phyloP scores from a whole-genome alignment of 2,888 invertebrate species.

The Meiosimyza platycephala region DNA sequence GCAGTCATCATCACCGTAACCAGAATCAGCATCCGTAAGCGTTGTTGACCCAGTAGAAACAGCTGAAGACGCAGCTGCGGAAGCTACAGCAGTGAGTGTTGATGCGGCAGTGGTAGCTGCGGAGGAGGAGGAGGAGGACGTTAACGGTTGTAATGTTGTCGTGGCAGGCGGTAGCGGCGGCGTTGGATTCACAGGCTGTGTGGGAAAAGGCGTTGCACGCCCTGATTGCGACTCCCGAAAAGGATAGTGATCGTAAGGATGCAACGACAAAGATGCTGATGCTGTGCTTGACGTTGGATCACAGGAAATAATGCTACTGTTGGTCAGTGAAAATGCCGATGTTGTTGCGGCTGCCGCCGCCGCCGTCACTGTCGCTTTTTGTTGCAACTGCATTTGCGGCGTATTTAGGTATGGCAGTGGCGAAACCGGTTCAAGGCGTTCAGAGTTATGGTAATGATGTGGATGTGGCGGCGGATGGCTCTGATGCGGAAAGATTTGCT shows the following conservation, averaged over 20 bases:
- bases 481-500: conserved; percentile 46
- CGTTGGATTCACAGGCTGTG: conserved; percentile 51
- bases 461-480: conserved; percentile 48
- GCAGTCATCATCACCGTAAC: conserved; percentile 80
- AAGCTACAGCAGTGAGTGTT: conserved; percentile 5
- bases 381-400: conserved; percentile 43
- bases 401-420: conserved; percentile 43
- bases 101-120: conserved; percentile 17
- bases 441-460: conserved; percentile 51
- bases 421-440: conserved; percentile 54
- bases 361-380: conserved; percentile 34
- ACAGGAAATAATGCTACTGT: conserved; percentile 52
- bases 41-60: conserved; percentile 42
- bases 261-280: conserved; percentile 48
- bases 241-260: conserved; percentile 67
- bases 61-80: conserved; percentile 44
- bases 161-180: conserved; percentile 46
- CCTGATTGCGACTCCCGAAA: conserved; percentile 69
- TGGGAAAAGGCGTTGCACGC: conserved; percentile 78
- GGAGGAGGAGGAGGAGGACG: conserved; percentile 9
- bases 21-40: conserved; percentile 75
- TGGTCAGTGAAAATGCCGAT: conserved; percentile 34
- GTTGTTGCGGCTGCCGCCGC: conserved; percentile 19
- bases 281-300: conserved; percentile 50
- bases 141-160: conserved; percentile 1